Evolutionary conservation across 1,140 invertebrate genomes (phyloP).

Genomic region (Amyelois transitella): DNA sequence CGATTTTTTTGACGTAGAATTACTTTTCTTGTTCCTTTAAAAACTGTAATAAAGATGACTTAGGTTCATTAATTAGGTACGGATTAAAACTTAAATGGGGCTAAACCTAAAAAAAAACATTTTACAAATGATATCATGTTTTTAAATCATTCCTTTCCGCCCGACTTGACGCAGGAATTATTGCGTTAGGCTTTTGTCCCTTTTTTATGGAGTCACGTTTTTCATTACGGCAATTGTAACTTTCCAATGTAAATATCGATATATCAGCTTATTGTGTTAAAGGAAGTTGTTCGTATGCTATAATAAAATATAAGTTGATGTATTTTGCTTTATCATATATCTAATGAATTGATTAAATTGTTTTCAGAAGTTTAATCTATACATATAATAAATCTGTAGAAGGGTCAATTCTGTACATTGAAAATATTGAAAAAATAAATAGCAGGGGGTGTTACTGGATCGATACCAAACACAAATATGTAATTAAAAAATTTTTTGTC

Average conservation of each 20-base stretch:
- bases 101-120: background rate
- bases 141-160: background rate
- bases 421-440: too few relatives aligned
- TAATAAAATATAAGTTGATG: background rate
- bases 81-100: too few relatives aligned
- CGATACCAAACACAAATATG: too few relatives aligned
- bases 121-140: background rate
- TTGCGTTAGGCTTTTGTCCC: background rate
- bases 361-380: background rate
- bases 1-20: background rate
- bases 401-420: too few relatives aligned
- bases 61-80: too few relatives aligned
- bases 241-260: background rate
- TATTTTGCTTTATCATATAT: background rate
- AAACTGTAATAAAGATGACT: background rate
- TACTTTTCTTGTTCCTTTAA: background rate
- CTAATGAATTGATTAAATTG: background rate
- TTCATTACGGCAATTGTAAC: slow-evolving; percentile 1
- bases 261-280: background rate
- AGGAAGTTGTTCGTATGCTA: background rate
- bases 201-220: slow-evolving; percentile 4
- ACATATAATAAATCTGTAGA: too few relatives aligned
- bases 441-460: too few relatives aligned
- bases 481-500: too few relatives aligned
- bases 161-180: background rate